These are phyloP conservation scores for Genyomyrus donnyi DNA, from an alignment of 2,113 vertebrate genomes.

Conservation along the genomic window DNA sequence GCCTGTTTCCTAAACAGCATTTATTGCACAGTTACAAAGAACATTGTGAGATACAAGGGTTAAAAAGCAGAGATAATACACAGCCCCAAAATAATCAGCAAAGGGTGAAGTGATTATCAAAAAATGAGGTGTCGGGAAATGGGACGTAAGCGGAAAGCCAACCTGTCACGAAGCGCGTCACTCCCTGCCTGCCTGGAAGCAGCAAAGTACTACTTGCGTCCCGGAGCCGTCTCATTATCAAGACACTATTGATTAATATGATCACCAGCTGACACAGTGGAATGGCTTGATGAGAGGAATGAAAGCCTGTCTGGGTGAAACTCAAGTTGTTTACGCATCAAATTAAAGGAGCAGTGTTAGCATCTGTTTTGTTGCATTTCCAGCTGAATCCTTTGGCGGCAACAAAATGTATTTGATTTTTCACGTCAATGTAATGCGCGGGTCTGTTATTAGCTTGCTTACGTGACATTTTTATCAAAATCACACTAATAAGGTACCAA, in stretches of 20 bases:
- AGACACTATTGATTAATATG: conserved; percentile 2
- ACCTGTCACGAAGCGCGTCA: not conserved
- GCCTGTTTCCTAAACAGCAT: not conserved
- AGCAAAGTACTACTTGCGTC: not conserved
- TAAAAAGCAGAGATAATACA: not conserved
- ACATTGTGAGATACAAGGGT: not conserved
- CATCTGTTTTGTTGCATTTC: not conserved
- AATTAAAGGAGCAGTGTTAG: not conserved
- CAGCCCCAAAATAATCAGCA: not conserved
- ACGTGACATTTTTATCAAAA: not conserved
- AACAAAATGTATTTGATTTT: not conserved
- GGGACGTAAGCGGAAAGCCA: not conserved
- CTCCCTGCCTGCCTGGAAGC: not conserved
- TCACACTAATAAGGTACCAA: not conserved
- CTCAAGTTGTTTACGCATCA: not conserved
- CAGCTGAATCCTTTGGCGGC: not conserved
- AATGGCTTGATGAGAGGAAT: not conserved
- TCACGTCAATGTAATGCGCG: not conserved
- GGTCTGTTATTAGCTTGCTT: not conserved
- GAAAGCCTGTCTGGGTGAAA: not conserved
- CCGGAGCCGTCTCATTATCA: not conserved
- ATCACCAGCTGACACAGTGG: not conserved
- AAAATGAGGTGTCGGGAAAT: not conserved
- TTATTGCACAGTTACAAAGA: not conserved
- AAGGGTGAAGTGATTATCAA: not conserved